phyloP scores from a whole-genome alignment of 2,113 vertebrate genomes.

The Spilogale gracilis region DNA sequence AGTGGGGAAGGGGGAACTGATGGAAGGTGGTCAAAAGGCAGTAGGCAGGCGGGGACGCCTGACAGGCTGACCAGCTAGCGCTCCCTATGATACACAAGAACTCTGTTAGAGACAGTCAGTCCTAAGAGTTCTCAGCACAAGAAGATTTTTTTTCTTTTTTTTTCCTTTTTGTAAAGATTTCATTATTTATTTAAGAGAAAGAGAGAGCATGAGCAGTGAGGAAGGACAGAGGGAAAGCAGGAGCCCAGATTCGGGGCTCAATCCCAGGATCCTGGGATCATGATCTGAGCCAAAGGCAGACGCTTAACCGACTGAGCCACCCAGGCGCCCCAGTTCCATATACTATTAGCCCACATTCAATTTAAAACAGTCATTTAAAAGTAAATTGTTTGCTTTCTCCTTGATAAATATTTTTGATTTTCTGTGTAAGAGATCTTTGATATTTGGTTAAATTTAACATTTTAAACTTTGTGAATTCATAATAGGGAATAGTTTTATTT shows the following conservation, averaged over 20 bases:
- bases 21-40: not conserved
- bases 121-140: not conserved
- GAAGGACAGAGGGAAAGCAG: too few relatives aligned
- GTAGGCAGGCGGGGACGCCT: too few relatives aligned
- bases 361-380: constrained; percentile 58
- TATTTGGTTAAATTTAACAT: constrained; percentile 28
- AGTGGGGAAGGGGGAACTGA: too few relatives aligned
- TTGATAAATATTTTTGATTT: constrained; percentile 28
- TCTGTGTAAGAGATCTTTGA: constrained; percentile 22
- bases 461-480: constrained; percentile 13
- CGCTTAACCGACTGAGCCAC: too few relatives aligned
- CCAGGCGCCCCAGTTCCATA: not conserved
- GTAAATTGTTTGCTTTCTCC: constrained; percentile 31
- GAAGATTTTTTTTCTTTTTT: not conserved
- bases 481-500: constrained; percentile 45
- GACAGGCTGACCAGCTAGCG: not conserved
- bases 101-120: not conserved
- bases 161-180: too few relatives aligned
- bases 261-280: too few relatives aligned
- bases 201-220: too few relatives aligned
- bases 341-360: not conserved
- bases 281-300: too few relatives aligned
- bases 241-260: too few relatives aligned
- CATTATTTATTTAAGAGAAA: too few relatives aligned
- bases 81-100: not conserved